Percentiles rank a stretch among this genome's conserved stretches.
These are phyloP conservation scores for Cosmopolites sordidus DNA, from an alignment of 2,888 invertebrate genomes.

Conservation along the genomic window DNA sequence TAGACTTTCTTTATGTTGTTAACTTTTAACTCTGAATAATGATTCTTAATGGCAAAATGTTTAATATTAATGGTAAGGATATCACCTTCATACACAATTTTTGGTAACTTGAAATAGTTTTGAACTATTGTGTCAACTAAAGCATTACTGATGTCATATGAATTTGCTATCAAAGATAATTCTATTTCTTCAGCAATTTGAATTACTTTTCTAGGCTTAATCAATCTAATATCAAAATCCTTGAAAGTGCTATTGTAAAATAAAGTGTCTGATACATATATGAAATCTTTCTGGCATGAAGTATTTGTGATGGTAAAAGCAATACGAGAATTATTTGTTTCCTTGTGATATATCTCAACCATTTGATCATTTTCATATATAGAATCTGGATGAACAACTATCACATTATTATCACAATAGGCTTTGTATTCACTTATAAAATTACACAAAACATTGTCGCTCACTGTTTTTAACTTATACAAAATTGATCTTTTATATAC, in stretches of 20 bases:
- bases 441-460: slow-evolving; percentile 31
- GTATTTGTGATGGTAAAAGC: slow-evolving; percentile 27
- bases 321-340: slow-evolving; percentile 20
- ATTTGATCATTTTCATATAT: slow-evolving; percentile 30
- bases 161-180: slow-evolving; percentile 45
- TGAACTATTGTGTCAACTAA: slow-evolving; percentile 58
- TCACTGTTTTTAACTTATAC: slow-evolving; percentile 33
- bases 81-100: slow-evolving; percentile 60
- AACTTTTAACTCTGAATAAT: slow-evolving; percentile 41
- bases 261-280: slow-evolving; percentile 29
- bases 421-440: slow-evolving; percentile 21
- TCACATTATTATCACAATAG: slow-evolving; percentile 38
- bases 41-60: slow-evolving; percentile 44
- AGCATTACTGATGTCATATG: slow-evolving; percentile 43
- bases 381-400: slow-evolving; percentile 34
- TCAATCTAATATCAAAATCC: slow-evolving; percentile 21
- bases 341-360: slow-evolving; percentile 26
- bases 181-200: slow-evolving; percentile 42
- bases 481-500: slow-evolving; percentile 32
- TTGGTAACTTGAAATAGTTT: slow-evolving; percentile 65
- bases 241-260: slow-evolving; percentile 25
- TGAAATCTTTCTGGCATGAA: slow-evolving; percentile 16
- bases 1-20: slow-evolving; percentile 41
- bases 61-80: slow-evolving; percentile 61
- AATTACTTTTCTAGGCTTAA: slow-evolving; percentile 19